A percentile compares a stretch with the other conserved stretches of the same genome.
These are phyloP conservation scores for Brachyopa scutellaris DNA, from an alignment of 2,888 invertebrate genomes.

Conservation along the genomic window DNA sequence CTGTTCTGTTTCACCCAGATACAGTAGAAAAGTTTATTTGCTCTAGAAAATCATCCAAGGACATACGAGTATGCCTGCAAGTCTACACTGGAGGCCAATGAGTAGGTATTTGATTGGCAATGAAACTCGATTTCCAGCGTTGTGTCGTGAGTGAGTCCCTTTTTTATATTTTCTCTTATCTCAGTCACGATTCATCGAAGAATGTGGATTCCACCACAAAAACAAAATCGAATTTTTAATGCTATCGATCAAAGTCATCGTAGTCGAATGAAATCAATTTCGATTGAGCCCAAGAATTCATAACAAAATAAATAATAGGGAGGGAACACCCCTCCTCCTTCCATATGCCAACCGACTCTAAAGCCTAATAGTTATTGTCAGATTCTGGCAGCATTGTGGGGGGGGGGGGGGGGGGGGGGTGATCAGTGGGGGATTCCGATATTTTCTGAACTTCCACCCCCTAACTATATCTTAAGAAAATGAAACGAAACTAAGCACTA, in stretches of 20 bases:
- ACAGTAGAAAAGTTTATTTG: slow-evolving; percentile 29
- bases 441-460: no score
- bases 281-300: slow-evolving; percentile 18
- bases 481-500: no score
- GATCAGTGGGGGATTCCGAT: no score
- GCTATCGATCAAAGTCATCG: slow-evolving; percentile 56
- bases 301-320: background rate
- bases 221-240: slow-evolving; percentile 19
- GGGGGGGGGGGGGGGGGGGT: no score
- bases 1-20: slow-evolving; percentile 23
- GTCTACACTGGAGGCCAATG: background rate
- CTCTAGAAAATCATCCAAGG: slow-evolving; percentile 56
- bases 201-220: slow-evolving; percentile 32
- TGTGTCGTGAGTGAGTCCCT: slow-evolving; percentile 43
- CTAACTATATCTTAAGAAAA: no score
- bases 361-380: no score
- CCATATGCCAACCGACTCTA: no score
- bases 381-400: no score
- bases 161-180: slow-evolving; percentile 35
- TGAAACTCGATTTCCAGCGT: slow-evolving; percentile 58
- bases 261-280: slow-evolving; percentile 51
- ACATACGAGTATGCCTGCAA: slow-evolving; percentile 5
- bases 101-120: slow-evolving; percentile 47
- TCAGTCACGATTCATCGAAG: slow-evolving; percentile 62
- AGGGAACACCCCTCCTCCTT: no score